These are phyloP conservation scores for Ormyrus thymus DNA, from an alignment of 2,888 invertebrate species.

Conservation along the genomic window DNA sequence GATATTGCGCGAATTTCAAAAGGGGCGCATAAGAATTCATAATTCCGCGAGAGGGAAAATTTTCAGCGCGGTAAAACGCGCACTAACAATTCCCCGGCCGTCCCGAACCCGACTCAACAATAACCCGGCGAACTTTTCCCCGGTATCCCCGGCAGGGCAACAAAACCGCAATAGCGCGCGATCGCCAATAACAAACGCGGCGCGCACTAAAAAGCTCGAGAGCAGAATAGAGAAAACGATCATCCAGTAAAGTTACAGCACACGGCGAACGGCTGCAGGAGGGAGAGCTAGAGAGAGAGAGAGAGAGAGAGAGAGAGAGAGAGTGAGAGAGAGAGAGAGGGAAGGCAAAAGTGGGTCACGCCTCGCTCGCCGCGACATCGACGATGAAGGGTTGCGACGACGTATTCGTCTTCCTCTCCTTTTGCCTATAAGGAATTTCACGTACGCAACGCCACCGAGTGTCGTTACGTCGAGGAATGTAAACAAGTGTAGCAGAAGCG, in stretches of 20 bases:
- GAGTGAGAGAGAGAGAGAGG: constrained; percentile 36
- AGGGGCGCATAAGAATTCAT: no score
- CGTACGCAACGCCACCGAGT: constrained; percentile 8
- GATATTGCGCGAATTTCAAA: no score
- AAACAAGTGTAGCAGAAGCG: no score
- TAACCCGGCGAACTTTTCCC: neutral
- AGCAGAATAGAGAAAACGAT: neutral
- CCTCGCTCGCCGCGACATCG: constrained; percentile 38
- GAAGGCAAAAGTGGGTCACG: constrained; percentile 48
- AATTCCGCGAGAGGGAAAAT: no score
- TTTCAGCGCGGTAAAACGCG: no score
- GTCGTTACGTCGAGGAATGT: no score
- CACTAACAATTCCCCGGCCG: no score
- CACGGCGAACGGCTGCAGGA: neutral
- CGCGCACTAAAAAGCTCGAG: neutral
- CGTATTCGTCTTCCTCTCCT: neutral
- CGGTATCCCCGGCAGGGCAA: neutral
- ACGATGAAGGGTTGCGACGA: constrained; percentile 31
- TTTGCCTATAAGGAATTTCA: constrained; percentile 24
- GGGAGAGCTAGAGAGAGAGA: constrained; percentile 23
- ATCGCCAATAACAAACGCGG: neutral
- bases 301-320: constrained; percentile 14
- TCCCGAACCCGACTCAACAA: no score
- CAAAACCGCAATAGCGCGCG: constrained; percentile 2
- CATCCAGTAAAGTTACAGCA: neutral